A percentile compares a stretch with the other conserved stretches of the same genome.
Conservation (phyloP, 92 coral and sea anemone species). For the Isaurus tuberculatus region DNA sequence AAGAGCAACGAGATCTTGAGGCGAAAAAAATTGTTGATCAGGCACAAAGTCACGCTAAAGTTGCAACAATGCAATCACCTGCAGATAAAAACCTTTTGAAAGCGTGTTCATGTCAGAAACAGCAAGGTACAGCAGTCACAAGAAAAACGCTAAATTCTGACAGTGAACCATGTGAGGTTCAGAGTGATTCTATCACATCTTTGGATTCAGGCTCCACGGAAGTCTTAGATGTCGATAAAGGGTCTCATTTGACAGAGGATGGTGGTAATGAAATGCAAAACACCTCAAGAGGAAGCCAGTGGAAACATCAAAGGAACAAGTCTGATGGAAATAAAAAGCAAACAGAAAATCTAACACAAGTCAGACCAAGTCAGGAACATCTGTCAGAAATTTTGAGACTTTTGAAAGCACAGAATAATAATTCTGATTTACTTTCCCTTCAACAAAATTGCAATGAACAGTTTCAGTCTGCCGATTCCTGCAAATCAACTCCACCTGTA, state of each 20-base stretch:
- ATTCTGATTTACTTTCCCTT: conserved; percentile 18
- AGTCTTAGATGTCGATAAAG: conserved; percentile 13
- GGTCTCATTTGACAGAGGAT: conserved; percentile 21
- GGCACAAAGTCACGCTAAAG: neutral
- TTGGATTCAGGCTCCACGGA: conserved; percentile 61
- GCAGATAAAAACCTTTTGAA: conserved; percentile 3
- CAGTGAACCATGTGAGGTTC: conserved; percentile 12
- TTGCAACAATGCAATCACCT: neutral
- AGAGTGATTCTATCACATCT: conserved; percentile 66
- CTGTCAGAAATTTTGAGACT: conserved; percentile 75
- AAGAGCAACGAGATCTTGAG: neutral
- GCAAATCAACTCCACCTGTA: neutral
- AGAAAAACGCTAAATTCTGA: neutral
- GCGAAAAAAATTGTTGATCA: neutral
- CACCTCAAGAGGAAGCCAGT: conserved; percentile 9
- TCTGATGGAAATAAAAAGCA: conserved; percentile 44
- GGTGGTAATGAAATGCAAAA: neutral
- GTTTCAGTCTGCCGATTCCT: neutral
- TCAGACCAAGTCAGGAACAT: conserved; percentile 72
- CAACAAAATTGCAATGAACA: conserved; percentile 7
- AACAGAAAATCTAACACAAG: conserved; percentile 56
- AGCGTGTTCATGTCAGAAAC: conserved; percentile 3
- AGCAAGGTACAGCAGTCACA: neutral
- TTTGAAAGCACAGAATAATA: conserved; percentile 61
- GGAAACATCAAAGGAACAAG: conserved; percentile 7